Percentiles rank a stretch among this genome's conserved stretches.
phyloP scores from a whole-genome alignment of 2,113 vertebrate genomes.

The Sciurus niger region DNA sequence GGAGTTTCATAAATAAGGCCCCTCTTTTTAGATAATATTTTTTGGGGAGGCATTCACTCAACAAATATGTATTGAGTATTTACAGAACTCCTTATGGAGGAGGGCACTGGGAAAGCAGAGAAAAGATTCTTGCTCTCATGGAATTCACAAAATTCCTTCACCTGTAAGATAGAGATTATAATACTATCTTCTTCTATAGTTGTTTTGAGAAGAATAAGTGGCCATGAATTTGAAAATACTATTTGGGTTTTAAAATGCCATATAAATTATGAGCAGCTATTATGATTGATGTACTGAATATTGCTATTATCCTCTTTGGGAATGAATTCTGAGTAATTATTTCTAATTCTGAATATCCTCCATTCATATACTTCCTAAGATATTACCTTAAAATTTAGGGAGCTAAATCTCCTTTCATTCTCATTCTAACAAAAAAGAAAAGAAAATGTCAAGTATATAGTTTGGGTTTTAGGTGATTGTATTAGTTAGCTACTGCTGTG shows the following conservation, averaged over 20 bases:
- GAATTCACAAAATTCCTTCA: neutral
- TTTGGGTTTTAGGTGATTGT: constrained; percentile 4
- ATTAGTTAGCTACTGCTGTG: neutral
- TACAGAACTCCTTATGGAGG: neutral
- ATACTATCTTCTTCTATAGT: neutral
- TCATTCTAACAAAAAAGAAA: neutral
- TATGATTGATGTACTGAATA: neutral
- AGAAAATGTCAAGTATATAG: neutral
- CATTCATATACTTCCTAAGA: neutral
- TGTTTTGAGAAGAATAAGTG: neutral
- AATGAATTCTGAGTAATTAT: constrained; percentile 38
- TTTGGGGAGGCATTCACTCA: neutral
- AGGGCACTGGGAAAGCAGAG: neutral
- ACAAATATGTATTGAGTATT: neutral
- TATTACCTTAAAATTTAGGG: constrained; percentile 25
- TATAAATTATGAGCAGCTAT: neutral
- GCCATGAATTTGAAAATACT: neutral
- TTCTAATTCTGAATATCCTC: constrained; percentile 35
- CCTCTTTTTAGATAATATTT: neutral
- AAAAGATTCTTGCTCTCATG: neutral
- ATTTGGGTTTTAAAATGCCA: constrained; percentile 35
- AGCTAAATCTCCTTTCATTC: neutral
- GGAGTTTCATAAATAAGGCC: neutral
- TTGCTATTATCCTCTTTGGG: neutral
- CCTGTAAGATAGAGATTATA: neutral